Base-by-base conservation (phyloP, 1,140 invertebrate species). In the Dermatophagoides farinae region DNA sequence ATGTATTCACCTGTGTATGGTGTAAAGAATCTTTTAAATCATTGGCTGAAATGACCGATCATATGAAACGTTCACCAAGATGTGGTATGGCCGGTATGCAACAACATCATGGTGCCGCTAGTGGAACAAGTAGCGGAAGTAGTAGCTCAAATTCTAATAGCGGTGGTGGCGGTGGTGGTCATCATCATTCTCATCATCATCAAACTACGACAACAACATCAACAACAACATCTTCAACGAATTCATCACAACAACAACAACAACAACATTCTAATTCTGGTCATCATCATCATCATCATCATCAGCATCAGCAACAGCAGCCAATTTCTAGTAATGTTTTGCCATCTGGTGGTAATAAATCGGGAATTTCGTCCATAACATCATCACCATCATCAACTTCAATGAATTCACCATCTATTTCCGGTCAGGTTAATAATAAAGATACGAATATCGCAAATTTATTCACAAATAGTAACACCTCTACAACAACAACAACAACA, bases 61-160 rank as follows among this genome's bases (percentile, higher is more conserved):
- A 93, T 70, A 93, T 93, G 88, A 91, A 91, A 68, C 87, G 91
- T 73, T 88, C 88, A 0, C 89, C 91, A 70, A 86, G 92, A 65
- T 90, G 88, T 59, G 71, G 71, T 9, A 70, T 73, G 60, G 9
- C 75, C 67, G 6, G 69, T 65, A 61, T 68, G 75, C 9, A 74
- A 75, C 52, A 57, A 31, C 43, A 38, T 22, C 44, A 84, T 86
- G 70, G 71, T 87, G 63, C 87, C 23, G 12, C 12, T 50, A 11
- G 18, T 38, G 12, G 38, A 5, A 38, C 2, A 12, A 55, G 53
- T 50, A 14, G 20, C 22, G 47, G 5, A 14, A 2, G 2, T 31
- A 31, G 31, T 31, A 31, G 31, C 2, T 31, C 31, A 31, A 47
- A 47, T 23, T 47, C 46, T 23, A 47, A 23, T 47, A 47, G 18